These are phyloP conservation scores for Pseudorhombus dupliciocellatus DNA, from an alignment of 2,113 vertebrate genomes.

Conservation along the genomic window DNA sequence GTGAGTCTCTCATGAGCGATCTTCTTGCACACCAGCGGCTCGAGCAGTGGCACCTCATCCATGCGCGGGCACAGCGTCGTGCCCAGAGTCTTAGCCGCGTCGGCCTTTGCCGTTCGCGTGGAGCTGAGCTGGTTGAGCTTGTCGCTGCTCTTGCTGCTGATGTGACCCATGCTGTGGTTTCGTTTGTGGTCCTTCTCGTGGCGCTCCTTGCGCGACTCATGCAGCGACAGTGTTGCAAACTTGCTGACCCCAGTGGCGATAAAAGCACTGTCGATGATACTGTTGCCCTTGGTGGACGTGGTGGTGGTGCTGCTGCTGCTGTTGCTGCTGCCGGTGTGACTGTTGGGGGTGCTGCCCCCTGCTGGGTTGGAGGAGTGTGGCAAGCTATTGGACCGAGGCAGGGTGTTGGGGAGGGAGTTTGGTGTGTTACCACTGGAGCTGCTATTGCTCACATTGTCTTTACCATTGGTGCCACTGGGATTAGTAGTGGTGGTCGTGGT, in stretches of 20 bases:
- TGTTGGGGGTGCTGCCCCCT: constrained; percentile 78
- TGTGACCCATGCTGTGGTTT: constrained; percentile 99
- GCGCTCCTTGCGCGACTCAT: constrained; percentile 93
- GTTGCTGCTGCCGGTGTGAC: constrained; percentile 86
- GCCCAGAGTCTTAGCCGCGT: constrained; percentile 95
- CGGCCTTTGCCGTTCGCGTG: constrained; percentile 88
- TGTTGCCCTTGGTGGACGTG: constrained; percentile 87
- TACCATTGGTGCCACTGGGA: constrained; percentile 73
- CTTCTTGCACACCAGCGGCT: constrained; percentile 99
- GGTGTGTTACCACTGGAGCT: constrained; percentile 80
- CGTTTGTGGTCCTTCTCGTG: constrained; percentile 97
- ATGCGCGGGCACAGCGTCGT: constrained; percentile 94
- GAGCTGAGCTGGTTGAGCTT: constrained; percentile 90
- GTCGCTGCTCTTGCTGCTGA: constrained; percentile 99
- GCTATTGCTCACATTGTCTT: constrained; percentile 79
- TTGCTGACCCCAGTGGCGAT: constrained; percentile 94
- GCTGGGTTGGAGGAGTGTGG: constrained; percentile 86
- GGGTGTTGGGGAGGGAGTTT: constrained; percentile 87
- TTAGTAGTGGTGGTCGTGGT: constrained; percentile 35
- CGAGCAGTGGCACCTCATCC: constrained; percentile 97
- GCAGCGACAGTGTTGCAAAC: constrained; percentile 95
- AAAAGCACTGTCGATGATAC: constrained; percentile 88
- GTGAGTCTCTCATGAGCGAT: constrained; percentile 99
- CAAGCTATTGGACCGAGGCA: constrained; percentile 98
- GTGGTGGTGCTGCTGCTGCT: constrained; percentile 80